Evolutionary conservation across 1,140 invertebrate species (phyloP).

Genomic region (Campodea augens): DNA sequence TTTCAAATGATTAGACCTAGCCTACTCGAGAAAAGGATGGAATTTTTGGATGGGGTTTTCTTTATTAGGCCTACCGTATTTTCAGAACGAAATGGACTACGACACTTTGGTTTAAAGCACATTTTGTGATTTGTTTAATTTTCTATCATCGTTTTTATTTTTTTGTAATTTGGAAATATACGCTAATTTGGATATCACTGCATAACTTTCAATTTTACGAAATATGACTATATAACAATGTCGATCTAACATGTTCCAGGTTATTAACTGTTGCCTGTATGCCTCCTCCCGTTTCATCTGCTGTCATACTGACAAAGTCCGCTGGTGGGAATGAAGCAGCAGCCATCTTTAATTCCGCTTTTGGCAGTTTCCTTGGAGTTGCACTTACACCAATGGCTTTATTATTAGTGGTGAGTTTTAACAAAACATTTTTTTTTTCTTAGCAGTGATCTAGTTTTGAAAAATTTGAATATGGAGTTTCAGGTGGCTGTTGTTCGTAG

Average conservation of each 20-base stretch:
- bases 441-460: background rate
- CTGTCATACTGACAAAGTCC: slow-evolving; percentile 34
- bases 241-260: too few species aligned
- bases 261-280: slow-evolving; percentile 33
- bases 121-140: background rate
- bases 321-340: slow-evolving; percentile 36
- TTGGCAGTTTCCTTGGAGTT: slow-evolving; percentile 35
- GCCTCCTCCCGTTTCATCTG: slow-evolving; percentile 37
- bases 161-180: background rate
- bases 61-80: background rate
- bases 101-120: background rate
- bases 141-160: slow-evolving; percentile 1
- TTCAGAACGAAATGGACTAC: background rate
- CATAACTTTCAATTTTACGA: background rate
- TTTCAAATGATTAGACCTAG: too few species aligned
- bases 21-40: too few species aligned
- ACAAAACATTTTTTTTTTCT: background rate
- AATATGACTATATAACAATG: slow-evolving; percentile 8
- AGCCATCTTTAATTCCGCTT: slow-evolving; percentile 34
- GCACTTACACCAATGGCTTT: slow-evolving; percentile 27
- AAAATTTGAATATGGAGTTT: background rate
- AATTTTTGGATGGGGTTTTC: too few species aligned
- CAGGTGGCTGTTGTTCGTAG: background rate
- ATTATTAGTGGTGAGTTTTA: slow-evolving; percentile 13
- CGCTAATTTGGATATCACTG: background rate